Evolutionary conservation across 2,888 invertebrate genomes (phyloP).

Genomic region (Drosophila anomalipes): DNA sequence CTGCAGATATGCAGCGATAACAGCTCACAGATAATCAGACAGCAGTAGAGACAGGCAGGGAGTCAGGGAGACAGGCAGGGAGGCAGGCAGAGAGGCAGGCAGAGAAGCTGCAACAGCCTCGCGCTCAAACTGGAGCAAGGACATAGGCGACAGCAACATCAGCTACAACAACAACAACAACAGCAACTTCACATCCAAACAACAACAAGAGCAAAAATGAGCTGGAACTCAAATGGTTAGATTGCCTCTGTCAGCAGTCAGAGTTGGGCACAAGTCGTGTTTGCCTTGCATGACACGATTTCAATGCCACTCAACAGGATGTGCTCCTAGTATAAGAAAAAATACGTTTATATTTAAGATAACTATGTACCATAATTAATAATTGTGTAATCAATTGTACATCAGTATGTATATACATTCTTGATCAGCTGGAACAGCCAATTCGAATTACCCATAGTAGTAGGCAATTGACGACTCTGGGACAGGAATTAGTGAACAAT

Average conservation of each 20-base stretch:
- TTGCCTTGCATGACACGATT: conserved; percentile 1
- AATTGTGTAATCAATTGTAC: neutral
- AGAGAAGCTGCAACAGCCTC: conserved; percentile 37
- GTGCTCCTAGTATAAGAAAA: neutral
- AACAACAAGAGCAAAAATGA: conserved; percentile 22
- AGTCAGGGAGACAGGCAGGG: neutral
- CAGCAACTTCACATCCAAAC: conserved; percentile 70
- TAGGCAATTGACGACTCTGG: neutral
- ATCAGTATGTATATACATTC: neutral
- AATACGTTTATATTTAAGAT: neutral
- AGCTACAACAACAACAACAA: conserved; percentile 9
- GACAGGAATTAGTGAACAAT: neutral
- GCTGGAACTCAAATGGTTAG: conserved; percentile 35
- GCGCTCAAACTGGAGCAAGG: conserved; percentile 71
- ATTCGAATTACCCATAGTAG: neutral
- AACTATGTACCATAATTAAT: neutral
- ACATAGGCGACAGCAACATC: conserved; percentile 46
- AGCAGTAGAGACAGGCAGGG: neutral
- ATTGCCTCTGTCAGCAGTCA: conserved; percentile 24
- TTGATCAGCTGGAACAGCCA: neutral
- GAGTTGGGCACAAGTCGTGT: conserved; percentile 1
- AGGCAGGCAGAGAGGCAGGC: neutral
- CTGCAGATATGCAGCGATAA: conserved; percentile 68
- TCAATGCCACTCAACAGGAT: neutral
- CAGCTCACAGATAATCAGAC: conserved; percentile 58